These are phyloP conservation scores for Hydrophis major DNA, from an alignment of 2,797 vertebrate genomes.

Conservation along the genomic window DNA sequence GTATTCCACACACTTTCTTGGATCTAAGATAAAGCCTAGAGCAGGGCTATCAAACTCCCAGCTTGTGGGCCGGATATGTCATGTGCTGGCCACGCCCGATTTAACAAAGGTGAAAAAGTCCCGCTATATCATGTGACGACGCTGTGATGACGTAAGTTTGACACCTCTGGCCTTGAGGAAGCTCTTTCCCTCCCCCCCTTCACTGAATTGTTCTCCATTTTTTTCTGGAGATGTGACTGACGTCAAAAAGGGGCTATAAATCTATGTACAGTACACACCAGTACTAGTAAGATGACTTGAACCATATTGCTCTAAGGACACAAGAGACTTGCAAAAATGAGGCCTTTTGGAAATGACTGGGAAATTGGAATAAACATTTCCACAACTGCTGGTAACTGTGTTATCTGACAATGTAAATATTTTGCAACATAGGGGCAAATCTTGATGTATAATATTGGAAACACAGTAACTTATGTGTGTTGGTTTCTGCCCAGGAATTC, in stretches of 20 bases:
- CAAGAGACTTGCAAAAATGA: background rate
- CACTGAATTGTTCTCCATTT: background rate
- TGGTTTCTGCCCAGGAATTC: background rate
- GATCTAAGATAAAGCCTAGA: background rate
- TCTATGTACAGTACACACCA: background rate
- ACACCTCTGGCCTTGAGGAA: background rate
- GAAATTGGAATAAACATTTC: background rate
- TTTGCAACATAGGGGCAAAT: slow-evolving; percentile 19
- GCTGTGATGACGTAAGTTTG: too few relatives aligned
- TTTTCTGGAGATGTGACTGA: background rate
- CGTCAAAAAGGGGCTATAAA: background rate
- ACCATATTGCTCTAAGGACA: slow-evolving; percentile 1
- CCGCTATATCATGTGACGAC: too few relatives aligned
- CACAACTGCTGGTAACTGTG: background rate
- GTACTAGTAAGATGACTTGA: slow-evolving; percentile 15
- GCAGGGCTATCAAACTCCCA: too few relatives aligned
- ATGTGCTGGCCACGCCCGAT: too few relatives aligned
- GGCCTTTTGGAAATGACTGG: slow-evolving; percentile 5
- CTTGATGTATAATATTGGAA: slow-evolving; percentile 14
- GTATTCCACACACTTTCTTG: background rate
- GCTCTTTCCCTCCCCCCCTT: slow-evolving; percentile 13
- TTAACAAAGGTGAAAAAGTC: too few relatives aligned
- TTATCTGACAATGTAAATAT: background rate
- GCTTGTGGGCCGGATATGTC: too few relatives aligned
- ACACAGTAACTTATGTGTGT: slow-evolving; percentile 3